Evolutionary conservation across 2,797 vertebrate species (phyloP), one percentile per base, ranked within the genome.

Genomic region (Sus cebifrons): DNA sequence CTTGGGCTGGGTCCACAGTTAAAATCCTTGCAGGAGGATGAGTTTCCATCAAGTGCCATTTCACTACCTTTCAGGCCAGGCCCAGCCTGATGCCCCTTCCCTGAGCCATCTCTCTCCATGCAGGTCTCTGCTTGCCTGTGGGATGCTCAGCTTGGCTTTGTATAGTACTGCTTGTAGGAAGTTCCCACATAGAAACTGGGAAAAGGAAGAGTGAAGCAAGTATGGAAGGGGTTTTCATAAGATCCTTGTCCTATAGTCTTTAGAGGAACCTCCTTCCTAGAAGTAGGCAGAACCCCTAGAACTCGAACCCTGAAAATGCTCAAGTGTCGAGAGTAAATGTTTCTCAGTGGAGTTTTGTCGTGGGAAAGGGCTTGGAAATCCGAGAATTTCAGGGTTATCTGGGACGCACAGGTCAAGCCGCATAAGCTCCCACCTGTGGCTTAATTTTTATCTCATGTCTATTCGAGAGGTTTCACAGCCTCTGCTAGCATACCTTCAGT

Each of bases 271-370:
- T 36, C 71, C 8, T 64, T 87, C 58, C 60, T 16, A 56, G 75
- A 60, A 88, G n/a, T 0, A 23, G 29, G 65, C 62, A 79, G 18
- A 75, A 36, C 29, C 3, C 70, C 65, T 21, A 18, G 81, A 82
- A 16, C 15, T 25, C 36, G 13, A 18, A 18, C 23, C 68, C 71
- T 74, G 77, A 79, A 75, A 13, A 15, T 0, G 1, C 40, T 32
- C 27, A 44, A 36, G 64, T 40, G 13, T 5, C 20, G 1, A 29
- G 21, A 54, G 27, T 25, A 6, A 40, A 56, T 58, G 29, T 21
- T 60, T 68, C 54, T 16, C 70, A 32, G 0, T 0, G 10, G 3
- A 0, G 13, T 70, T 52, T 16, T 16, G 60, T 16, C 20, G 25
- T 49, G 17, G 74, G 67, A 49, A 71, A 23, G 20, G 54, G 32